phyloP scores from a whole-genome alignment of 2,797 vertebrate species.

The Amblyopsis hoosieri region DNA sequence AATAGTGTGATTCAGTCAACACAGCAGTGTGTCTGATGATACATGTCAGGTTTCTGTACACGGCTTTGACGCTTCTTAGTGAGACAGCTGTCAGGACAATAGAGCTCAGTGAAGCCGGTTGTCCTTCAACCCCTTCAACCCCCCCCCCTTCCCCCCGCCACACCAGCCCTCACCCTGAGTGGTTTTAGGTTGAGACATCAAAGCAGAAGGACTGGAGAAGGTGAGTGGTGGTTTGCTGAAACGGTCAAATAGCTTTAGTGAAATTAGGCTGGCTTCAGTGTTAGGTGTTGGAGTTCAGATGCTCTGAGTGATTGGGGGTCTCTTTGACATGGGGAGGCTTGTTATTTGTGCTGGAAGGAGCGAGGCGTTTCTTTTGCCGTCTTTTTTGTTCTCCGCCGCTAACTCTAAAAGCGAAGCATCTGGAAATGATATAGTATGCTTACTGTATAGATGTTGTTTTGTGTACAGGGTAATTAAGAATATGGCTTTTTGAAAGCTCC shows the following conservation, averaged over 20 bases:
- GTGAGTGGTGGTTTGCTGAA: conserved; percentile 54
- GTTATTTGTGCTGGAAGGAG: conserved; percentile 6
- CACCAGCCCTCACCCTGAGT: conserved; percentile 26
- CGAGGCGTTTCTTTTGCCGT: conserved; percentile 1
- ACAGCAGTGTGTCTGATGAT: conserved; percentile 63
- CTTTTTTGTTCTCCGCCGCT: neutral
- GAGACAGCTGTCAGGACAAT: conserved; percentile 69
- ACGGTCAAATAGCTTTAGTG: conserved; percentile 18
- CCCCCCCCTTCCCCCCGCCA: conserved; percentile 11
- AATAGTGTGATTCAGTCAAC: conserved; percentile 67
- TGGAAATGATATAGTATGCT: neutral
- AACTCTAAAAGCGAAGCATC: conserved; percentile 7
- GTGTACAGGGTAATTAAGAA: neutral
- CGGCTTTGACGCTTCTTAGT: conserved; percentile 59
- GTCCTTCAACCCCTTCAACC: neutral
- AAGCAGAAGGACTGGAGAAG: conserved; percentile 43
- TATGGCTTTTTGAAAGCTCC: too few relatives aligned
- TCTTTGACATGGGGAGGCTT: conserved; percentile 2
- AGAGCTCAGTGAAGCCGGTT: conserved; percentile 27
- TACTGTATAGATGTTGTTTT: too few relatives aligned
- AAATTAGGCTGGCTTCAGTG: conserved; percentile 18
- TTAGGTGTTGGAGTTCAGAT: conserved; percentile 5
- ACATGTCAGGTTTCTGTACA: conserved; percentile 66
- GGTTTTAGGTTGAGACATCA: conserved; percentile 32
- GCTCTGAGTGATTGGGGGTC: conserved; percentile 6